Base-by-base conservation (phyloP, 2,113 vertebrate genomes). In the Rhineura floridana region DNA sequence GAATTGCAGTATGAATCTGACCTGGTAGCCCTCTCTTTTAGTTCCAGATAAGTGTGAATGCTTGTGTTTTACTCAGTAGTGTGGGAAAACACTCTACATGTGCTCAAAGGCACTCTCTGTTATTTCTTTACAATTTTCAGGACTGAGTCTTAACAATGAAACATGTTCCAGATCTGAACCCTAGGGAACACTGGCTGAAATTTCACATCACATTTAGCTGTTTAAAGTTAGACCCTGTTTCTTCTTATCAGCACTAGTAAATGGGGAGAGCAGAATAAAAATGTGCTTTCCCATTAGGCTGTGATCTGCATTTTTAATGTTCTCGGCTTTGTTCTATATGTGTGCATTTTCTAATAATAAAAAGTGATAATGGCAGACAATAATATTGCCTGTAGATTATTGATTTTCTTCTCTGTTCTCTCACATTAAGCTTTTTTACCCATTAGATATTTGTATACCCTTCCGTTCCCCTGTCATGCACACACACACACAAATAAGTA, bases 281-380 rank as follows among this genome's bases (percentile, higher is more conserved):
- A 39, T 69, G 15, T 10, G 65, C 25, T 36, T 79, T 52, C 46
- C 11, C 3, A 39, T 50, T 3, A 44, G 3, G 23, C 63, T 81
- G 15, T n/a, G 21, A 48, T 63, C 33, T 82, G 78, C 39, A 82
- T 82, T 87, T 76, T 44, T 82, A 30, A 48, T 75, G 33, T 62
- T n/a, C 30, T 36, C 13, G 6, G 70, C 55, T 81, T 70, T 81
- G 39, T 36, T 73, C 81, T 87, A 72, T 82, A 33, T 3, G 8
- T 62, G 59, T 73, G 23, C 8, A 44, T 63, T 73, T 73, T n/a
- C 52, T 62, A 75, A 75, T 59, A 87, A 81, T 81, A 81, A 87
- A 87, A 50, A 73, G 10, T 30, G 50, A 76, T 73, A 44, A 87
- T 75, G 39, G 52, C 52, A 82, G 46, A 63, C 39, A 73, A 70